phyloP scores from a whole-genome alignment of 2,797 vertebrate species.

The Onychomys leucogaster region DNA sequence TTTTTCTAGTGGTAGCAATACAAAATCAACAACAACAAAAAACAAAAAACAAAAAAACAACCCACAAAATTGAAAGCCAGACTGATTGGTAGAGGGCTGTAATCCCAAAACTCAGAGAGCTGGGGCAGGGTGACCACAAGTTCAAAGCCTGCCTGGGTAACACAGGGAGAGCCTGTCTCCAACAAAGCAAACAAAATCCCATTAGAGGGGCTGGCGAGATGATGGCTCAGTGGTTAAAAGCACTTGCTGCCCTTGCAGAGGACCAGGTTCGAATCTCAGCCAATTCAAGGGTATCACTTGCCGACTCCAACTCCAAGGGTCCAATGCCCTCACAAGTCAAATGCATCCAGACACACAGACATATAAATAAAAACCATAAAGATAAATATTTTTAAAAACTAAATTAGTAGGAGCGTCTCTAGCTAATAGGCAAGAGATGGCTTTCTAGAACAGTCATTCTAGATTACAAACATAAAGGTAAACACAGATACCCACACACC shows the following conservation, averaged over 20 bases:
- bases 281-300: neutral
- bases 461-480: constrained; percentile 61
- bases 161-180: neutral
- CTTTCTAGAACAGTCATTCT: constrained; percentile 63
- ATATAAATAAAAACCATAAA: neutral
- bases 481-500: constrained; percentile 59
- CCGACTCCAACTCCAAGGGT: neutral
- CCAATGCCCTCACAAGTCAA: neutral
- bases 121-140: neutral
- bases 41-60: neutral
- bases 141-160: neutral
- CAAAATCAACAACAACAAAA: constrained; percentile 2
- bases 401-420: neutral
- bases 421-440: constrained; percentile 33
- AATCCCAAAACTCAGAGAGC: neutral
- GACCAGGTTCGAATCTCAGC: neutral
- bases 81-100: neutral
- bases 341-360: neutral
- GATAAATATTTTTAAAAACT: neutral
- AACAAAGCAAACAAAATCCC: neutral
- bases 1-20: neutral
- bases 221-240: neutral
- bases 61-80: neutral
- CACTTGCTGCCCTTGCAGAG: neutral
- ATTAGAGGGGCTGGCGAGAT: neutral